Conservation (phyloP, 2,113 vertebrate species). For the Labeo catla region DNA sequence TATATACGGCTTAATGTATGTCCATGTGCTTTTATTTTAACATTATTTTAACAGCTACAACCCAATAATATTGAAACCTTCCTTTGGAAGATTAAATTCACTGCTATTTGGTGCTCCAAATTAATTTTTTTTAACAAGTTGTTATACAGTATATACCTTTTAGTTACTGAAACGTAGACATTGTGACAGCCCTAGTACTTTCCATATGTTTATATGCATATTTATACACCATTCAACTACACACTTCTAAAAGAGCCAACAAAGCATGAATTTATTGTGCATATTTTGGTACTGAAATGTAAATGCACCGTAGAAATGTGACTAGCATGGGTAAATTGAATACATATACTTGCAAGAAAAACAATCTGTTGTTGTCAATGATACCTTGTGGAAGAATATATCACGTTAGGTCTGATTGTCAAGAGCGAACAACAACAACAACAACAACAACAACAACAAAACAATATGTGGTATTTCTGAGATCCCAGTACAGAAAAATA, state of each 20-base stretch:
- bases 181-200: too few relatives aligned
- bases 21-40: too few relatives aligned
- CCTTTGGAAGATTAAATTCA: not conserved
- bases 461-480: conserved; percentile 14
- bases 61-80: too few relatives aligned
- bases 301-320: conserved; percentile 27
- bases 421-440: conserved; percentile 10
- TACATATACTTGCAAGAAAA: conserved; percentile 25
- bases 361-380: not conserved
- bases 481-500: conserved; percentile 21
- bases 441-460: conserved; percentile 15
- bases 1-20: too few relatives aligned
- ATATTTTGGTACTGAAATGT: conserved; percentile 50
- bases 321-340: conserved; percentile 37
- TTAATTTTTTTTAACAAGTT: too few relatives aligned
- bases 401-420: conserved; percentile 35
- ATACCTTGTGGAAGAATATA: conserved; percentile 30
- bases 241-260: conserved; percentile 35
- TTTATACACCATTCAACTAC: not conserved
- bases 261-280: conserved; percentile 50
- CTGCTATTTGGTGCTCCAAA: too few relatives aligned
- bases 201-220: too few relatives aligned
- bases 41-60: too few relatives aligned
- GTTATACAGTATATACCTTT: too few relatives aligned
- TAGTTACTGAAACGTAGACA: too few relatives aligned